Evolutionary conservation across 2,888 invertebrate genomes (phyloP), one percentile per base, ranked within the genome.

Genomic region (Osmoderma eremita): DNA sequence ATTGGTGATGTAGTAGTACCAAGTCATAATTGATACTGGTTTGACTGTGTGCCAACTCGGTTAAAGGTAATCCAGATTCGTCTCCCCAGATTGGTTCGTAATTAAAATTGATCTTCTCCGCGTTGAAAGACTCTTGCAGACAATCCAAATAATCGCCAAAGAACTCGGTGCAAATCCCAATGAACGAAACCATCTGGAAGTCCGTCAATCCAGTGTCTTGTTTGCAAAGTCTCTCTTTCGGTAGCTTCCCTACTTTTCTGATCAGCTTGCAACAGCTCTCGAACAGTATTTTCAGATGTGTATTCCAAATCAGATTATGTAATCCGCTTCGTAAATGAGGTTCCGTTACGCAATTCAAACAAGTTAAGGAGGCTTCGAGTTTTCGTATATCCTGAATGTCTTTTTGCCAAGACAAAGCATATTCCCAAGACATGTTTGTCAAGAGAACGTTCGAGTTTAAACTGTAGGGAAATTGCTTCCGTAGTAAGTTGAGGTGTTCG

Each of bases 341-440:
- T 80, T 90, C 87, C 13, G 88, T 86, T 75, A 94, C 88, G 71
- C 86, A 84, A 62, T 85, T 84, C 54, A 95, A 83, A 78, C 92
- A 93, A 61, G 83, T 84, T 3, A 95, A 76, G 0, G 92, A 90
- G n/a, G 91, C 88, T 71, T 88, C 86, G 36, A 97, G 84, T 74
- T 88, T 85, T 12, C 86, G 84, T 3, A 91, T 83, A 70, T 87
- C 85, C 49, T 88, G 85, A 69, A 90, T 86, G 72, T 91, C 88
- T 79, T 91, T 93, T 77, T 93, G 92, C 96, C 97, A 97, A 61
- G 88, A 87, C 72, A 92, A 87, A 63, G 93, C 90, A 79, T 93
- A 95, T 80, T 97, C 96, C 97, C 97, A 97, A 72, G 91, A 89
- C 86, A 96, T 90, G 79, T 96, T 94, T 12, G 92, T 89, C 54